These are phyloP conservation scores for Leptosomus discolor DNA, from an alignment of 2,113 vertebrate species.

Conservation along the genomic window DNA sequence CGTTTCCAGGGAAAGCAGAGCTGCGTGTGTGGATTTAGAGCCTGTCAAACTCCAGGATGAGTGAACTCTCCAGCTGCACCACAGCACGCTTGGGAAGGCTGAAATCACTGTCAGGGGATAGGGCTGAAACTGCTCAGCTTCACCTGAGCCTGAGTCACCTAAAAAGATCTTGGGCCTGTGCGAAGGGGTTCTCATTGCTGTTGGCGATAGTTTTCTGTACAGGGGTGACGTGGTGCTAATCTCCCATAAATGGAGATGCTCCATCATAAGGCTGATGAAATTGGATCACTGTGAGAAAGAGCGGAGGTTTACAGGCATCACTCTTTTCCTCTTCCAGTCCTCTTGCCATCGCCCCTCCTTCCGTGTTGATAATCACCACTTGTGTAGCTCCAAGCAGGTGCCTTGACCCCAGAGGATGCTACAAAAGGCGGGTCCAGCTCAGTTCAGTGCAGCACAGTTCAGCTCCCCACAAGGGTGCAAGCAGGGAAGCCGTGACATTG, in stretches of 20 bases:
- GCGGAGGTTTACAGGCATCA: neutral
- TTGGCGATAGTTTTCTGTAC: neutral
- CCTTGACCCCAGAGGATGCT: neutral
- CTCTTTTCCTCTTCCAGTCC: neutral
- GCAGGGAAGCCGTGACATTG: neutral
- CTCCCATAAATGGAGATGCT: neutral
- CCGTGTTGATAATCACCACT: neutral
- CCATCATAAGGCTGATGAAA: no score
- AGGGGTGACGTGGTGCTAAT: neutral
- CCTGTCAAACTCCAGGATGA: rapidly evolving
- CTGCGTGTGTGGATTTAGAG: neutral
- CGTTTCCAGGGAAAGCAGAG: neutral
- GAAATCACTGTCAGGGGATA: neutral
- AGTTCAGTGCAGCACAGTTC: neutral
- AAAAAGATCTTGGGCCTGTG: neutral
- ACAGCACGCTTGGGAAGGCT: neutral
- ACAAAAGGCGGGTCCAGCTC: rapidly evolving
- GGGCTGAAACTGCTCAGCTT: neutral
- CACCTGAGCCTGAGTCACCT: neutral
- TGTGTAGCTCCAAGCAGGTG: neutral
- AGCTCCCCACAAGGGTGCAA: neutral
- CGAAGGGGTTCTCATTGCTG: rapidly evolving
- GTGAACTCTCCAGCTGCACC: neutral
- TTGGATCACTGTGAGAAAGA: neutral
- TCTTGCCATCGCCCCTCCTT: neutral